Evolutionary conservation across 2,797 vertebrate species (phyloP).

Genomic region (Miopithecus talapoin): DNA sequence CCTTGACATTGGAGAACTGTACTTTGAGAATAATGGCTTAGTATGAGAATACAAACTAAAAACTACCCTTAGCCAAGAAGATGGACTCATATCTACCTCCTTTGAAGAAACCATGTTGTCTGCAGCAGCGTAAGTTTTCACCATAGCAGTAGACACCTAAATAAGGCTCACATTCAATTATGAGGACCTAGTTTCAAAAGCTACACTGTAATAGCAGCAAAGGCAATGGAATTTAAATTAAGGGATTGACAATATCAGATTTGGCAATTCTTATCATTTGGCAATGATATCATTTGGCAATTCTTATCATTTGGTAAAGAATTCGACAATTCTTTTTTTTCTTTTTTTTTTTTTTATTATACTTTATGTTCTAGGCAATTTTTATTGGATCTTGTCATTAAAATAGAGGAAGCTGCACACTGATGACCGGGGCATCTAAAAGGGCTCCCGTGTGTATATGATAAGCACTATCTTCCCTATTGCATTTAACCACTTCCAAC

Average conservation of each 20-base stretch:
- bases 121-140: background rate
- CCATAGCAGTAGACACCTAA: background rate
- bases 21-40: background rate
- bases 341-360: accelerated
- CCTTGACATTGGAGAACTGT: background rate
- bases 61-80: background rate
- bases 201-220: background rate
- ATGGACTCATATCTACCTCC: too few relatives aligned
- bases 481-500: background rate
- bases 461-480: background rate
- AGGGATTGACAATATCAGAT: background rate
- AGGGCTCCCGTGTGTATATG: background rate
- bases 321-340: background rate
- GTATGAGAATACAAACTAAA: background rate
- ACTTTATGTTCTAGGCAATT: background rate
- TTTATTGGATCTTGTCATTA: background rate
- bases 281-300: background rate
- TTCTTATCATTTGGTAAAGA: background rate
- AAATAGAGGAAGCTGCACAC: background rate
- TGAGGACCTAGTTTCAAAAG: background rate
- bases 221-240: background rate
- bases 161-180: background rate
- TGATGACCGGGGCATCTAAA: background rate
- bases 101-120: background rate
- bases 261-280: background rate